Evolutionary conservation across 2,113 vertebrate species (phyloP), one percentile per base, ranked within the genome.

Genomic region (Cheilinus undulatus): DNA sequence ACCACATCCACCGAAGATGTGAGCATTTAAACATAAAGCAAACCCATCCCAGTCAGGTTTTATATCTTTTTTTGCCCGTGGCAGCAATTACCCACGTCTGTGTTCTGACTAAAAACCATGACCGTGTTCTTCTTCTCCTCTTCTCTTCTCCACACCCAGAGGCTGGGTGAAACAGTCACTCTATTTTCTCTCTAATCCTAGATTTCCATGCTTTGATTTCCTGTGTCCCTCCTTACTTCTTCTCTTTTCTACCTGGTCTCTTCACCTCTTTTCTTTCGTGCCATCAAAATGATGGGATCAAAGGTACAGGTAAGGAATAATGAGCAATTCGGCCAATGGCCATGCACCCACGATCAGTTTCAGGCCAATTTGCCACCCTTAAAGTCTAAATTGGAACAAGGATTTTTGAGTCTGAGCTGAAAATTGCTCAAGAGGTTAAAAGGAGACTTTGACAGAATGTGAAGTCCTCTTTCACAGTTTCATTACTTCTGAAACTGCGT

Each of bases 141-240:
- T 72, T 71, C 60, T 30, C 73, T 79, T 64, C 57, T 76, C 30
- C 46, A 49, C 60, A 70, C 69, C 91, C 63, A 56, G 71, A 96
- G 94, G 84, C 84, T 88, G 45, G 92, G 94, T 95, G 65, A 80
- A 85, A 86, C 32, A 73, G 51, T 86, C 77, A 63, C 61, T 73
- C 62, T 7, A 7, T 60, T n/a, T 63, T 59, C 61, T 69, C 66
- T 90, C 49, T 92, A 84, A 92, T 89, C 73, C 38, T 20, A 61
- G 64, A 91, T 89, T 84, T 87, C 73, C 76, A 77, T 40, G 36
- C 79, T 82, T 89, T 84, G 61, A 72, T 88, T 81, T 78, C 58
- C 69, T 69, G 42, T 69, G 52, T 75, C 49, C 76, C 70, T 67
- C 45, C 58, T 46, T 40, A 13, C 64, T 60, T 60, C 52, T 54